phyloP scores from a whole-genome alignment of 2,113 vertebrate species.

The Mormyrus iriodes region DNA sequence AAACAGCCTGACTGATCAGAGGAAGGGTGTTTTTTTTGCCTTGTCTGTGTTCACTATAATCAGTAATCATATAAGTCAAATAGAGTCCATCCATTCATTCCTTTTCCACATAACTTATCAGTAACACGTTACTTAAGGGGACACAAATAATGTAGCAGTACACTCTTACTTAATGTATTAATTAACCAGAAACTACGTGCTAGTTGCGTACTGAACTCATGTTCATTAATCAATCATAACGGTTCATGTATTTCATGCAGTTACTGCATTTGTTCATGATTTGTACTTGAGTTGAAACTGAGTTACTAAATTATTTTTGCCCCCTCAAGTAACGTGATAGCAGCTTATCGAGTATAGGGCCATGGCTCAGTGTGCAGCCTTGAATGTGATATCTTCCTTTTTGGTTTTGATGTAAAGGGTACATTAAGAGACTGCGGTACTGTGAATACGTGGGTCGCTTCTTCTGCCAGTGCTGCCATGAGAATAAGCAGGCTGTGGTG shows the following conservation, averaged over 20 bases:
- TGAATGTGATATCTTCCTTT: neutral
- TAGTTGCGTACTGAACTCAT: no score
- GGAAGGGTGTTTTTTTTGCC: neutral
- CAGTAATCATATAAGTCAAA: neutral
- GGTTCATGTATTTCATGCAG: no score
- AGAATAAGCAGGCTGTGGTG: slow-evolving; percentile 79
- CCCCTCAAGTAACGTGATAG: neutral
- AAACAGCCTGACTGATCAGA: neutral
- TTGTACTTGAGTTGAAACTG: neutral
- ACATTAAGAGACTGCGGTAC: slow-evolving; percentile 90
- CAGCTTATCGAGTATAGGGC: neutral
- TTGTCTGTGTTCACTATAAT: neutral
- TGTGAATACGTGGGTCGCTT: slow-evolving; percentile 95
- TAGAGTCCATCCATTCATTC: neutral
- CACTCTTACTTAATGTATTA: neutral
- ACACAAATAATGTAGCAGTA: neutral
- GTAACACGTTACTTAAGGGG: neutral
- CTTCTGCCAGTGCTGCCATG: slow-evolving; percentile 98
- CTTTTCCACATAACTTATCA: neutral
- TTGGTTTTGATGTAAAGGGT: slow-evolving; percentile 61
- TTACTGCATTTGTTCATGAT: neutral
- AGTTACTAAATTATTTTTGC: neutral
- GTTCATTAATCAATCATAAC: no score
- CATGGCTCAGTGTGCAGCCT: neutral
- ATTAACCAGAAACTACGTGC: neutral